Conservation (phyloP, 2,113 vertebrate genomes). For the Lepidothrix coronata region DNA sequence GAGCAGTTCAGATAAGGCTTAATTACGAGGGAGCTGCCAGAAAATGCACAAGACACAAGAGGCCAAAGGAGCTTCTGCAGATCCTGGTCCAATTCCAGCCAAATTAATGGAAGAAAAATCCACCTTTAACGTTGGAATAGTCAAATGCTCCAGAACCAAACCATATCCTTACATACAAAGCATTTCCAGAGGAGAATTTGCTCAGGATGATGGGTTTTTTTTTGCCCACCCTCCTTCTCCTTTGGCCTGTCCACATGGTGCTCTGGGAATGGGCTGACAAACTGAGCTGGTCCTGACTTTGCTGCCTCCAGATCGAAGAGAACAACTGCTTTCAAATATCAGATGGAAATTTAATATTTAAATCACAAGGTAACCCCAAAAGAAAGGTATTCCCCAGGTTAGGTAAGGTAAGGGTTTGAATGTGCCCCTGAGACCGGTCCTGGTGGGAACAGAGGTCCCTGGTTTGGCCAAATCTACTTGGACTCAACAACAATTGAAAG, state of each 20-base stretch:
- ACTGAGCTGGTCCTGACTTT: not conserved
- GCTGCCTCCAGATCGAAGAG: not conserved
- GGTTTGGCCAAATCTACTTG: not conserved
- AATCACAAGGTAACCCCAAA: no score
- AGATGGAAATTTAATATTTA: not conserved
- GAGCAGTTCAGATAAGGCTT: not conserved
- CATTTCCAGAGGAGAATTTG: not conserved
- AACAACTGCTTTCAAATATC: accelerated
- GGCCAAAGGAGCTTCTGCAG: not conserved
- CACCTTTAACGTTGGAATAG: accelerated
- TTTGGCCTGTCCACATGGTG: no score
- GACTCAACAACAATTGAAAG: not conserved
- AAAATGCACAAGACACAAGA: not conserved
- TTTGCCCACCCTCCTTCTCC: not conserved
- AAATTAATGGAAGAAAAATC: not conserved
- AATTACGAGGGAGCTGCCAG: not conserved
- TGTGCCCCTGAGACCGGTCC: accelerated
- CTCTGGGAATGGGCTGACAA: not conserved
- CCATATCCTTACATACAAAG: accelerated
- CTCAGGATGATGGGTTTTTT: accelerated
- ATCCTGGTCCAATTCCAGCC: not conserved
- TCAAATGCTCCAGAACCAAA: not conserved
- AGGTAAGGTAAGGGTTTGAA: no score
- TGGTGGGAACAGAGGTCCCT: not conserved
- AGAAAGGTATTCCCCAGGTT: no score